Evolutionary conservation across 64 coral and sea anemone species (phyloP).

Genomic region (Porites lutea): DNA sequence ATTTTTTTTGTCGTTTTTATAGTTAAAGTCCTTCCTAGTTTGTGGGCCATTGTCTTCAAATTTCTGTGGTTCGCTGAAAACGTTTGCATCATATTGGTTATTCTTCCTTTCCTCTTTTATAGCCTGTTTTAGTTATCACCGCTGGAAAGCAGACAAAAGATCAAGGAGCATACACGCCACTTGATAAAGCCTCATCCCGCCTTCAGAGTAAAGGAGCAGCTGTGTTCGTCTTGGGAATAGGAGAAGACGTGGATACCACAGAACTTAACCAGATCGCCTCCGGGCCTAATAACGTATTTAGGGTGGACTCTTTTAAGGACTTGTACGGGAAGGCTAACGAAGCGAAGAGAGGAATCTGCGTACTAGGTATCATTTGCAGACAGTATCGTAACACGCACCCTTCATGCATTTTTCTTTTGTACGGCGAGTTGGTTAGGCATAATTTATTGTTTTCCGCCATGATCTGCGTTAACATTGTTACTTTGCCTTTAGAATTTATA

Average conservation of each 20-base stretch:
- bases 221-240: conserved; percentile 6
- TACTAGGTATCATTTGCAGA: background rate
- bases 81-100: no score
- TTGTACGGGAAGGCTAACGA: background rate
- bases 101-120: background rate
- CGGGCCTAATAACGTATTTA: conserved; percentile 18
- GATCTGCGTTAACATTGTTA: no score
- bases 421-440: no score
- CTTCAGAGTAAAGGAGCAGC: background rate
- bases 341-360: background rate
- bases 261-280: conserved; percentile 49
- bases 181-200: conserved; percentile 4
- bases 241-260: background rate
- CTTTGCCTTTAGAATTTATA: no score
- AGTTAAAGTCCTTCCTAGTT: no score
- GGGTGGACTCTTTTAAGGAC: conserved; percentile 31
- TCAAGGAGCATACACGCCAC: background rate
- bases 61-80: no score
- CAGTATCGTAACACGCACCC: no score
- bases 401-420: no score
- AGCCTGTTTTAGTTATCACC: conserved; percentile 47
- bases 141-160: conserved; percentile 61
- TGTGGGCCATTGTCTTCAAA: no score
- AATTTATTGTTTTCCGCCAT: no score
- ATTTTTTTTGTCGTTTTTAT: no score